Base-by-base conservation (phyloP, 2,888 invertebrate species). In the Lissonota sp. region DNA sequence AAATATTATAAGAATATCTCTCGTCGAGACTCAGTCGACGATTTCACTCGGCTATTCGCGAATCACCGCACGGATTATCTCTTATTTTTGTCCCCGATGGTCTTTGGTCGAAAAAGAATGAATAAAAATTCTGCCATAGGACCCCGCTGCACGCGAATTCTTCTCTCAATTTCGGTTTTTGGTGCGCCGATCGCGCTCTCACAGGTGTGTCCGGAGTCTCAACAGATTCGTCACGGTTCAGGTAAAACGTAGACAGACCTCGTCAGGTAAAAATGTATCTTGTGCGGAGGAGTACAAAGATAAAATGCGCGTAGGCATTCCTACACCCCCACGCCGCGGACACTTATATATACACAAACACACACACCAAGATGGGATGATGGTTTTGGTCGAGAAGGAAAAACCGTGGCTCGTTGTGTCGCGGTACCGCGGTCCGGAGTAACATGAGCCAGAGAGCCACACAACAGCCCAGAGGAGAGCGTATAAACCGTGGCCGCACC, bases 401-500 rank as follows among this genome's bases (percentile, higher is more conserved):
- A 79, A 83, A 87, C 83, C 86, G 87, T 79, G 83, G 80, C 79
- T 83, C 85, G 86, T 86, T 86, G 80, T 82, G 83, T 85, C 85
- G 86, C 85, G 73, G 88, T 84, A 84, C 86, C 84, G 82, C 85
- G 88, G 86, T 83, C 84, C 80, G 80, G 73, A 71, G 82, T 62
- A 26, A 26, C 1, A 26, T 26, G 26, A 26, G 26, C 26, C 26
- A 26, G 26, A 26, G 26, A 26, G 26, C 76, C 46, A 66, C 51
- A 62, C 42, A 69, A 69, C 79, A 55, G 62, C 69, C 49, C n/a
- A 75, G 66, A 57, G 67, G 69, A 49, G 26, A 57, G 12, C 7
- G n/a, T 46, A 62, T n/a, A 51, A 46, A 70, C 64, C 69, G 75
- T 66, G 81, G 85, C 90, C 90, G 88, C 90, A 90, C 90, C 90